phyloP scores from a whole-genome alignment of 1,140 invertebrate genomes.

The Calycopis cecrops region DNA sequence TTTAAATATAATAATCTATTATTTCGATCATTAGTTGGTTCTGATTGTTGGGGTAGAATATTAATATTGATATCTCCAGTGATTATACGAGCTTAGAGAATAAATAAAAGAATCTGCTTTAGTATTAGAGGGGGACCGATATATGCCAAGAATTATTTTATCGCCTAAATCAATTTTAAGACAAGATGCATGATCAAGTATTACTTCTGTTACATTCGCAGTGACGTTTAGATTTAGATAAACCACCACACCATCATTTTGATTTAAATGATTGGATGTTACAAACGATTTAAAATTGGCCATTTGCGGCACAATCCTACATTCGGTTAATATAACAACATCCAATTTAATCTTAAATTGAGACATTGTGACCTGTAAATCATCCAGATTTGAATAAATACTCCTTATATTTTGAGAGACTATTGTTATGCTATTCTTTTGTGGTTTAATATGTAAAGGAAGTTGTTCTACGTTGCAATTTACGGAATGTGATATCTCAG shows the following conservation, averaged over 20 bases:
- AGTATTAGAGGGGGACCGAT: constrained; percentile 24
- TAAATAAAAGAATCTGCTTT: constrained; percentile 27
- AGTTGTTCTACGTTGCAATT: not conserved
- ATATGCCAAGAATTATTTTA: constrained; percentile 11
- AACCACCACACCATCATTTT: constrained; percentile 25
- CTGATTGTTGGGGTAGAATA: constrained; percentile 15
- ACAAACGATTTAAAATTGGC: constrained; percentile 16
- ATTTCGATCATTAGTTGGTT: constrained; percentile 18
- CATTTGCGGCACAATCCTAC: constrained; percentile 17
- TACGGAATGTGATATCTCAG: not conserved
- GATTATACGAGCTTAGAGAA: constrained; percentile 14
- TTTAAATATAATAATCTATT: constrained; percentile 31
- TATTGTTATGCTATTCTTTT: constrained; percentile 10
- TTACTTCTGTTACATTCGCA: constrained; percentile 13
- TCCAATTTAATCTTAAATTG: constrained; percentile 11
- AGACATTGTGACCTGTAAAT: constrained; percentile 9
- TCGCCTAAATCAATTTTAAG: not conserved
- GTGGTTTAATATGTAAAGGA: constrained; percentile 1
- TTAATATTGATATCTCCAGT: constrained; percentile 14
- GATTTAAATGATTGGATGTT: constrained; percentile 20
- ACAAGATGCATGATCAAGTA: constrained; percentile 7
- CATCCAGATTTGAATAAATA: constrained; percentile 19
- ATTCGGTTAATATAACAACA: constrained; percentile 23
- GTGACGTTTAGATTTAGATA: constrained; percentile 7
- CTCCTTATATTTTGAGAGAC: constrained; percentile 24